Base-by-base conservation (phyloP, 2,797 vertebrate genomes). In the Sebastes variabilis region DNA sequence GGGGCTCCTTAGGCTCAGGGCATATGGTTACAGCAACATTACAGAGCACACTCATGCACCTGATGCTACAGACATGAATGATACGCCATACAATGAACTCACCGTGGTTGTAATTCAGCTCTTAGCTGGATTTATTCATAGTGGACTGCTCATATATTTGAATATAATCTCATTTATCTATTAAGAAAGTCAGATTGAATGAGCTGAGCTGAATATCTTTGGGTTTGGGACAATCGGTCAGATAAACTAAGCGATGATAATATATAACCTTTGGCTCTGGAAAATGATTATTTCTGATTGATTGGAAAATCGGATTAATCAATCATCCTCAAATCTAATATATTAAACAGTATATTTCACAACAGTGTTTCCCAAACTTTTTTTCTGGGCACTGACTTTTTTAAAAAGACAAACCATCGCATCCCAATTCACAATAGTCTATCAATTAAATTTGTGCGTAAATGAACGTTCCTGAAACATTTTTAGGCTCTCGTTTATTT, bases 21-120 rank as follows among this genome's bases (percentile, higher is more conserved):
- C 88, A 79, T 89, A 89, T 91, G 89, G 89, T 85, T 87, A 42
- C 65, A 59, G 80, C 58, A 24, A 87, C 88, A 91, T 81, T 84
- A 76, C 82, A 75, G 68, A 81, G 59, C 36, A 65, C 77, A 82
- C 81, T 87, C 20, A 7, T 82, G 85, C 93, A 93, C 92, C 94
- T 93, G 93, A 94, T 86, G 85, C 85, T 70, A 75, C 79, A 68
- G 73, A 42, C 29, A 22, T 80, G 46, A 84, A 90, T 72, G 81
- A 81, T 76, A 59, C 66, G 74, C 36, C 22, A 74, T 25, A 76
- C 70, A 89, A 89, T 90, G 68, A 80, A 77, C 58, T 80, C 49
- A 68, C 46, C 24, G 9, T 25, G 70, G 61, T 65, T 67, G 71
- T 72, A 70, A 84, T 84, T 81, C 68, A 82, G 74, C 84, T 82